Evolutionary conservation across 2,888 invertebrate genomes (phyloP), one percentile per base, ranked within the genome.

Genomic region (Sepiola atlantica): DNA sequence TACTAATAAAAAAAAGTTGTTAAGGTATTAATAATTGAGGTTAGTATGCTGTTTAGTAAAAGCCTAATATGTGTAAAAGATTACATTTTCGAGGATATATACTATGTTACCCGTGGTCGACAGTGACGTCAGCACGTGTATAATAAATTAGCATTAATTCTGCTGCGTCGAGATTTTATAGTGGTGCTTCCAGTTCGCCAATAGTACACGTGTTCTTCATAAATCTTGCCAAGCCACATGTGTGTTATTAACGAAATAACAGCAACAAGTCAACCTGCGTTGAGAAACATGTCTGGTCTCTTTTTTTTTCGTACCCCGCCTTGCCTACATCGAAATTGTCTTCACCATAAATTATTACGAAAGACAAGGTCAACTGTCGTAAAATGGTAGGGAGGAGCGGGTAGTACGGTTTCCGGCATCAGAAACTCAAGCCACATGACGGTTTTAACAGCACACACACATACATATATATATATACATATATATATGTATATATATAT

Each of bases 191-290:
- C 77, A 16, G n/a, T 77, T n/a, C 77, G 18, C 77, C n/a, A 77
- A 8, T 12, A 77, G 77, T 77, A 32, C 77, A 77, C 77, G 77
- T 77, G 77, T 77, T 77, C 14, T 77, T 77, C 77, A 77, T 77
- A 77, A 77, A 77, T 77, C 77, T 77, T n/a, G 77, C n/a, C n/a
- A n/a, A n/a, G 77, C 77, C 77, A 77, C 77, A 77, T 77, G 77
- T 77, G 77, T 77, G 77, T n/a, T 77, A 77, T 77, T 77, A 77
- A 77, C 14, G n/a, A 32, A 77, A 14, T 77, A 77, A 77, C n/a
- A 77, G n/a, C 77, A 77, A n/a, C 77, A 77, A 77, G 77, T 77
- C 77, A 77, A 77, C n/a, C 77, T 77, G n/a, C 8, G n/a, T 32
- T 20, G 77, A 77, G n/a, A 77, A 77, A 77, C 77, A 77, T 77